Evolutionary conservation across 2,797 vertebrate species (phyloP).

Genomic region (Simalia tracyae): DNA sequence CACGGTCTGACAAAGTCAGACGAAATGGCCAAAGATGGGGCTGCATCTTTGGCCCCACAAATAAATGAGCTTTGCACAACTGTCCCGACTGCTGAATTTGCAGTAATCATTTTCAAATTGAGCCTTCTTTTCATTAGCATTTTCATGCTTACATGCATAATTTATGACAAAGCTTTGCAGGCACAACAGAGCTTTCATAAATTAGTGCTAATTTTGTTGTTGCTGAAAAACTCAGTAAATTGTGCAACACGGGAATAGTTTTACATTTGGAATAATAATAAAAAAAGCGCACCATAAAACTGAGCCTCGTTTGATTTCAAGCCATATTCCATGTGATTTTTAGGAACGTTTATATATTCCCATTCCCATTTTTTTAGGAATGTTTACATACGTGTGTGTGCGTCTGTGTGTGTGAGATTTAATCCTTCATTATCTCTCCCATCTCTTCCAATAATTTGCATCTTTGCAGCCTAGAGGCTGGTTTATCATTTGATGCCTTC

Average conservation of each 20-base stretch:
- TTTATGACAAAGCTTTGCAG: constrained; percentile 63
- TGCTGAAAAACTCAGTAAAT: constrained; percentile 53
- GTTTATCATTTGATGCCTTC: not conserved
- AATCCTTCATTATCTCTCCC: constrained; percentile 37
- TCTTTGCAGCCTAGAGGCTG: constrained; percentile 31
- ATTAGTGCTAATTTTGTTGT: constrained; percentile 66
- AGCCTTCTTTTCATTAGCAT: constrained; percentile 71
- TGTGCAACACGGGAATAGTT: constrained; percentile 47
- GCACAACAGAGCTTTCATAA: constrained; percentile 61
- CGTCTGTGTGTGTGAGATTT: not conserved
- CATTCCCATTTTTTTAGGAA: not conserved
- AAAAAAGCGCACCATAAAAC: constrained; percentile 9
- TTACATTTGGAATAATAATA: constrained; percentile 34
- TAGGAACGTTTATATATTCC: not conserved
- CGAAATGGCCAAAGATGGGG: constrained; percentile 52
- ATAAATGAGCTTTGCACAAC: constrained; percentile 57
- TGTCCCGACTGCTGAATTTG: constrained; percentile 62
- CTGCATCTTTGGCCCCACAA: constrained; percentile 52
- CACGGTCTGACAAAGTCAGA: constrained; percentile 17
- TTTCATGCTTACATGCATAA: constrained; percentile 62
- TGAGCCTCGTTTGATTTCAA: constrained; percentile 36
- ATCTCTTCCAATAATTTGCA: constrained; percentile 19
- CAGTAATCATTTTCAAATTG: constrained; percentile 67
- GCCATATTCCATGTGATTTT: constrained; percentile 28
- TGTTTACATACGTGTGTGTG: not conserved